These are phyloP conservation scores for Percina caprodes DNA, from an alignment of 2,113 vertebrate genomes.

Conservation along the genomic window DNA sequence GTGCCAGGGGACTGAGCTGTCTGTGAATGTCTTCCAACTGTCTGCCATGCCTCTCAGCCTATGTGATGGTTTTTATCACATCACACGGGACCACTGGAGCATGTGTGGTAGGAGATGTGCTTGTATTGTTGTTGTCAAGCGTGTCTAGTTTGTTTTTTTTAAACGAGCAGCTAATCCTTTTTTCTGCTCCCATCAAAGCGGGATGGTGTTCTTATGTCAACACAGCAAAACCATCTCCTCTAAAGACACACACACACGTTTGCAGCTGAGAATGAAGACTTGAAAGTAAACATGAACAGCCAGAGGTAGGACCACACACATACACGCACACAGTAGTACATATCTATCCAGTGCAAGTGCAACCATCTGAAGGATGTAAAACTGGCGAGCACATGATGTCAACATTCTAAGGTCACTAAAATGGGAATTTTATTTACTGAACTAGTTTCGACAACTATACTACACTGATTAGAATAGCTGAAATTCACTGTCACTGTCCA, in stretches of 20 bases:
- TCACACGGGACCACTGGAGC: conserved; percentile 63
- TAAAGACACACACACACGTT: conserved; percentile 44
- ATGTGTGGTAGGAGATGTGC: conserved; percentile 59
- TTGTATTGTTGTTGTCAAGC: conserved; percentile 74
- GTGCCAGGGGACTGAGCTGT: conserved; percentile 30
- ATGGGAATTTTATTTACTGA: background rate
- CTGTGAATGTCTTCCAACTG: conserved; percentile 53
- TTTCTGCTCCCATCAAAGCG: conserved; percentile 55
- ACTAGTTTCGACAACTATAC: background rate
- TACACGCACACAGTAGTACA: background rate
- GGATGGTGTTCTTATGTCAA: conserved; percentile 55
- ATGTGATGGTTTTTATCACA: conserved; percentile 67
- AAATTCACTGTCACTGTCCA: conserved; percentile 11
- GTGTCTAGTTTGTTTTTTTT: conserved; percentile 49
- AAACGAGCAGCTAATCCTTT: conserved; percentile 67
- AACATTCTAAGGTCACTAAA: background rate
- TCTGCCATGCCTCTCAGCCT: conserved; percentile 49
- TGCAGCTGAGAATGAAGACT: conserved; percentile 46
- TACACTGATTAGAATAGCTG: background rate
- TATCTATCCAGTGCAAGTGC: background rate
- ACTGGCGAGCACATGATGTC: background rate
- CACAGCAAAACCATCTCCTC: conserved; percentile 31
- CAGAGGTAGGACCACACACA: conserved; percentile 30
- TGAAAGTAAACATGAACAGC: conserved; percentile 47
- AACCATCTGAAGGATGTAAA: background rate